These are phyloP conservation scores for Zosterops hypoxanthus DNA, from an alignment of 2,113 vertebrate species.

Conservation along the genomic window DNA sequence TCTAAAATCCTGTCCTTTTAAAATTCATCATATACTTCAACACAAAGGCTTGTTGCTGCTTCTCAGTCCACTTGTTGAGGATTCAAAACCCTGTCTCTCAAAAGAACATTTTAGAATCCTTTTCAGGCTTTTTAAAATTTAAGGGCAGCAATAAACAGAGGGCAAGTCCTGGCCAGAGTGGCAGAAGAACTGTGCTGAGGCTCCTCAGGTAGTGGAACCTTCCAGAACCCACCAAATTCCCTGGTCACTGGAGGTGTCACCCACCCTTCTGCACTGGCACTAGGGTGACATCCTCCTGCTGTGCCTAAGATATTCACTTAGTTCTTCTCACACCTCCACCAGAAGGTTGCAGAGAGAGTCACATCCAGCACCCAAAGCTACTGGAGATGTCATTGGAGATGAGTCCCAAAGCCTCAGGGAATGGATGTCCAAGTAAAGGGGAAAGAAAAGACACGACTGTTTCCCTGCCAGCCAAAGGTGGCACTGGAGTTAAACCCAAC, in stretches of 20 bases:
- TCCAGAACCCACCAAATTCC: neutral
- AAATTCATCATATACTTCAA: neutral
- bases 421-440: neutral
- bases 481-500: neutral
- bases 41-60: neutral
- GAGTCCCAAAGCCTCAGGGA: neutral
- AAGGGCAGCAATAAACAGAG: neutral
- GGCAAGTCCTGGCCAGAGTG: neutral
- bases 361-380: neutral
- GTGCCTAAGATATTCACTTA: neutral
- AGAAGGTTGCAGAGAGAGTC: neutral
- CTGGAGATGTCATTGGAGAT: neutral
- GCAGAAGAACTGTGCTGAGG: neutral
- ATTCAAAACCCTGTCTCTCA: neutral
- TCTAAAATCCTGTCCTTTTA: neutral
- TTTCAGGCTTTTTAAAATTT: neutral
- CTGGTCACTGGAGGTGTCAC: neutral
- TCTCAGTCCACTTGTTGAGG: neutral
- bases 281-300: neutral
- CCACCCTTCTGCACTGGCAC: neutral
- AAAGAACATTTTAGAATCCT: neutral
- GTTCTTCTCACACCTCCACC: neutral
- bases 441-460: neutral
- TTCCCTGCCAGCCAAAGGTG: neutral
- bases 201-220: fast-evolving